Base-by-base conservation (phyloP, 2,113 vertebrate species). In the Osmerus mordax region DNA sequence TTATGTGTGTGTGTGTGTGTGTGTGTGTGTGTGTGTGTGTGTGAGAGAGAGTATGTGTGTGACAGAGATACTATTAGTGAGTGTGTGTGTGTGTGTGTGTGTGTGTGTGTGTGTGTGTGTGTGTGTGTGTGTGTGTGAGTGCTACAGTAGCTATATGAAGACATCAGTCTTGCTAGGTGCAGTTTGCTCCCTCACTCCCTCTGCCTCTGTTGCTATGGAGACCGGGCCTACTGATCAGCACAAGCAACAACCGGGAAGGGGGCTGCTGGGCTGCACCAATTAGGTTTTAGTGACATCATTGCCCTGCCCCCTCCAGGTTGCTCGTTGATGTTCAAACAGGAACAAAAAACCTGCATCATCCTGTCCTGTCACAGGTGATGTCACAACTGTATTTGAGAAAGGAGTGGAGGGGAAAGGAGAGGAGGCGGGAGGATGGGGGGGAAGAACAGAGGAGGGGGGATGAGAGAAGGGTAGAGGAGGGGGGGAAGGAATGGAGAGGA, bases 211-310 rank as follows among this genome's bases (percentile, higher is more conserved):
- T 87, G 80, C 81, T 80, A 85, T 87, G 81, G 78, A 81, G 82
- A 87, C 85, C 69, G 72, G 79, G 71, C 81, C 81, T 76, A 77
- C 71, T 85, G 81, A 87, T 83, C 79, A 84, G 83, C 83, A 82
- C 82, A 79, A 74, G 77, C 77, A 71, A 61, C 72, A 76, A 70
- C 73, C 72, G 69, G 81, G 83, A 71, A 71, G 76, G 76, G 78
- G 80, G 74, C 82, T 80, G 69, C 72, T 36, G 69, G 76, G 81
- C 79, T 82, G 76, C 70, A 77, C 78, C 71, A 79, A 76, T 82
- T 41, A 55, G 36, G 54, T 36, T 58, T 47, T n/a, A 59, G 56
- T 59, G 56, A 21, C 15, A 59, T 59, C 56, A 59, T 21, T 19
- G 56, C 15, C 32, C 18, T 15, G 53, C 23, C 41, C 9, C 41